Evolutionary conservation across 2,888 invertebrate species (phyloP), one percentile per base, ranked within the genome.

Genomic region (Plebejus argus): DNA sequence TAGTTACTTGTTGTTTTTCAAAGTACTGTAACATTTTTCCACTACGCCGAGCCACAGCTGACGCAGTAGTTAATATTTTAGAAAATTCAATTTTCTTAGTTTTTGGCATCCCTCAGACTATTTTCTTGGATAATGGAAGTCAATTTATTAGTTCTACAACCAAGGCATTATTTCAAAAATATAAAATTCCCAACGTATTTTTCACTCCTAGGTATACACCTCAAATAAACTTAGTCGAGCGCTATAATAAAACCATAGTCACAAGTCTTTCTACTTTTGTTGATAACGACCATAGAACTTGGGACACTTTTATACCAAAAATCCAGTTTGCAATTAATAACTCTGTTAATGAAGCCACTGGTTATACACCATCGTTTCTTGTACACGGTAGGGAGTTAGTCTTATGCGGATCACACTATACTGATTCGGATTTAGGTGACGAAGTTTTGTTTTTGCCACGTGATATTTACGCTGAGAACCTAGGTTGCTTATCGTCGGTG

Each of bases 81-180:
- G 39, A 39, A 39, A 39, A 39, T 39, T 39, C 39, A 8, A 39
- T 39, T 8, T 83, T 85, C 49, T 39, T 85, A 0, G 77, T 84
- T 0, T 85, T 85, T 53, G 86, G 84, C 2, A 75, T 85, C 7
- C 82, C 84, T 0, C 79, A 81, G 18, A 83, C 83, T 0, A 77
- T 85, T 0, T 66, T 84, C 0, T 3, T 83, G 33, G 84, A 84
- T 18, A 84, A 85, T 66, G 84, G 83, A 0, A 76, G 10, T 3
- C 84, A 85, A 76, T 84, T 84, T 5, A 39, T 39, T 49, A 53
- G 49, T 53, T 53, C 49, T 53, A 53, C 49, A 15, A 53, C 49
- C 1, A 18, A 53, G 3, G 49, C 49, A 53, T 8, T 53, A 18
- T 53, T 53, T 53, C 12, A 53, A 53, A 53, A 53, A 53, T 53